Conservation (phyloP, 2,888 invertebrate species). For the Cephus pygmeus region DNA sequence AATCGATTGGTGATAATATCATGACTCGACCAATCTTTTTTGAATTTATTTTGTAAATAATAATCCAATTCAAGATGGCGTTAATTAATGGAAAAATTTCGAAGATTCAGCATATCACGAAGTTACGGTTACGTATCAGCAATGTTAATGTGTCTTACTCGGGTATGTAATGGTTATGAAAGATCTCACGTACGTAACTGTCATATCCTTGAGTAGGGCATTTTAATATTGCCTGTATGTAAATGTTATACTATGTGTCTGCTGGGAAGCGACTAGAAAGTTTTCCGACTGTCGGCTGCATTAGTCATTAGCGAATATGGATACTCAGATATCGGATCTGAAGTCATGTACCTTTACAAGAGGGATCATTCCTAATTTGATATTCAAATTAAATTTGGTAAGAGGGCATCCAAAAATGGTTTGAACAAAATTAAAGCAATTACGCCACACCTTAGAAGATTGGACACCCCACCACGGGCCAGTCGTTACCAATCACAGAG, state of each 20-base stretch:
- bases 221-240: too few relatives aligned
- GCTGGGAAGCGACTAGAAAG: not conserved
- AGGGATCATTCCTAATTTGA: conserved; percentile 14
- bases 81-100: not conserved
- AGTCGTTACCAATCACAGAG: conserved; percentile 23
- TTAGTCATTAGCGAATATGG: not conserved
- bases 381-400: conserved; percentile 21
- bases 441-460: conserved; percentile 23
- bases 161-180: too few relatives aligned
- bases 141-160: too few relatives aligned
- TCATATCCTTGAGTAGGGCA: too few relatives aligned
- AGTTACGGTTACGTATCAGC: too few relatives aligned
- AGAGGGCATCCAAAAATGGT: conserved; percentile 19
- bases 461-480: conserved; percentile 12
- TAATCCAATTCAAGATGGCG: not conserved
- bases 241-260: too few relatives aligned
- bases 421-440: conserved; percentile 17
- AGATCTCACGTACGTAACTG: too few relatives aligned
- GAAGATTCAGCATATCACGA: not conserved
- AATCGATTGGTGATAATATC: not conserved
- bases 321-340: not conserved
- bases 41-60: not conserved
- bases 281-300: not conserved
- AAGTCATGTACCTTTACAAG: conserved; percentile 3
- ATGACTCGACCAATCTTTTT: not conserved